Conservation (phyloP, 2,113 vertebrate species). For the Phasianus colchicus region DNA sequence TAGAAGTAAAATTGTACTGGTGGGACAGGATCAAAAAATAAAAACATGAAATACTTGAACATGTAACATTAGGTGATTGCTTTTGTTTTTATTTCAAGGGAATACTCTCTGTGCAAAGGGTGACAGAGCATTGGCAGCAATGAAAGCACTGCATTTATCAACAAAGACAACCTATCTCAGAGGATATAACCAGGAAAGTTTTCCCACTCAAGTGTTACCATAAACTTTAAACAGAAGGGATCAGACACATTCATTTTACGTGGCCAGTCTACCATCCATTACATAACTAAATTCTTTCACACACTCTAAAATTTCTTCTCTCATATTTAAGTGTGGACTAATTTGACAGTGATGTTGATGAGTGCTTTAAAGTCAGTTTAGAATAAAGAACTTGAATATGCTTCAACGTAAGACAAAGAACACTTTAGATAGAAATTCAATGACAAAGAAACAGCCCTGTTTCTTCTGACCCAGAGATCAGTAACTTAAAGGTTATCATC, state of each 20-base stretch:
- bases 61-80: neutral
- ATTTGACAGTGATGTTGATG: neutral
- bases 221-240: neutral
- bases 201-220: neutral
- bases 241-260: neutral
- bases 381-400: neutral
- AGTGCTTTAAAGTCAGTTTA: neutral
- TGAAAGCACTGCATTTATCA: neutral
- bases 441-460: neutral
- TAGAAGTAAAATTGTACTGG: neutral
- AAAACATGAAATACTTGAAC: neutral
- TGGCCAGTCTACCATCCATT: neutral
- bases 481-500: neutral
- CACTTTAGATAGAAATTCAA: neutral
- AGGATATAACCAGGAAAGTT: neutral
- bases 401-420: neutral
- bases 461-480: neutral
- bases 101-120: neutral
- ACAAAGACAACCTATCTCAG: neutral
- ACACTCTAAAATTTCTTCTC: neutral
- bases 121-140: neutral
- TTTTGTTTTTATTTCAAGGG: neutral
- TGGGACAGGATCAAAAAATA: neutral
- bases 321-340: neutral
- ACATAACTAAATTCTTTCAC: neutral